These are phyloP conservation scores for Porites divaricata DNA, from an alignment of 92 coral and sea anemone genomes.

Conservation along the genomic window DNA sequence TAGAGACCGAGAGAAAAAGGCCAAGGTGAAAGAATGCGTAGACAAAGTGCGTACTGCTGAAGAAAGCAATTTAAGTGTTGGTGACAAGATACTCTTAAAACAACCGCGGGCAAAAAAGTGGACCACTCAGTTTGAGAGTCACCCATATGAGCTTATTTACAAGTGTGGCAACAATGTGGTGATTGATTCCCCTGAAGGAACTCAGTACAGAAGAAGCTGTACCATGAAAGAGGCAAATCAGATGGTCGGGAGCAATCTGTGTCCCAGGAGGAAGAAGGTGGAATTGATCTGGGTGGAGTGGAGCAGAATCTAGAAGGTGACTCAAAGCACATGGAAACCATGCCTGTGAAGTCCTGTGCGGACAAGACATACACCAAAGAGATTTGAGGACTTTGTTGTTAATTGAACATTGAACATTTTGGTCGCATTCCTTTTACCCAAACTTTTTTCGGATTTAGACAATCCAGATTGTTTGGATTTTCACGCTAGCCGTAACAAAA, in stretches of 20 bases:
- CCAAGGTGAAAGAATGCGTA: constrained; percentile 55
- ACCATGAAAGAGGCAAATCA: constrained; percentile 6
- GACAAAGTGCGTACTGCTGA: constrained; percentile 44
- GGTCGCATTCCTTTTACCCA: too few species aligned
- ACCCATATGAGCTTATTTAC: constrained; percentile 48
- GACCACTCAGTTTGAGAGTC: constrained; percentile 51
- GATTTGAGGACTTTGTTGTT: constrained; percentile 1
- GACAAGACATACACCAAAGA: background rate
- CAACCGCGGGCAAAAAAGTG: constrained; percentile 55
- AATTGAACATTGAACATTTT: background rate
- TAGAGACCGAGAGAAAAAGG: constrained; percentile 55
- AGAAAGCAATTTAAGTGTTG: constrained; percentile 23
- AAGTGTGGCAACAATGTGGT: constrained; percentile 55
- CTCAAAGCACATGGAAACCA: background rate
- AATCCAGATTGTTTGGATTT: too few species aligned
- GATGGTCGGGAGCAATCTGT: background rate
- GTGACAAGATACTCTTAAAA: constrained; percentile 57
- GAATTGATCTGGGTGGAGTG: background rate
- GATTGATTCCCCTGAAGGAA: constrained; percentile 48
- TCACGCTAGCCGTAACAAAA: too few species aligned
- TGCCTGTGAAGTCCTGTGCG: constrained; percentile 7
- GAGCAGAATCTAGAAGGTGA: constrained; percentile 1
- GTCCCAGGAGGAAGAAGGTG: background rate
- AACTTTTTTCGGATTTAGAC: too few species aligned
- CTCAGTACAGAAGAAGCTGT: constrained; percentile 48